A percentile compares a stretch with the other conserved stretches of the same genome.
These are phyloP conservation scores for Syrrhaptes paradoxus DNA, from an alignment of 2,113 vertebrate species.

Conservation along the genomic window DNA sequence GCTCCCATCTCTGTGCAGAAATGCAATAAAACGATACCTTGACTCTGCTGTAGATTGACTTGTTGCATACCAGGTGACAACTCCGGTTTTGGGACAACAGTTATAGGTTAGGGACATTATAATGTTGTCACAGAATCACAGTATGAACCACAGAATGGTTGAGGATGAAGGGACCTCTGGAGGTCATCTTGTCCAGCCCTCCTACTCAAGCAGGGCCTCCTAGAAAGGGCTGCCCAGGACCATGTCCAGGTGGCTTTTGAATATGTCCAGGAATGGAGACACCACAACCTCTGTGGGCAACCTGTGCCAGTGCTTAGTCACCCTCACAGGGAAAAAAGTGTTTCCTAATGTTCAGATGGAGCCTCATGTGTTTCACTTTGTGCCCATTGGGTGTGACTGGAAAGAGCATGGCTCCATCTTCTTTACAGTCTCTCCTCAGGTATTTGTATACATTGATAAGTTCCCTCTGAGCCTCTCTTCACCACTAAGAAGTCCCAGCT, in stretches of 20 bases:
- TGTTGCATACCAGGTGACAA: no score
- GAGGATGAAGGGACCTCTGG: background rate
- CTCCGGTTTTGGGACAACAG: no score
- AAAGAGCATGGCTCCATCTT: background rate
- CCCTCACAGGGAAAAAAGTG: background rate
- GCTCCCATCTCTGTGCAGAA: no score
- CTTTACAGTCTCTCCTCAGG: background rate
- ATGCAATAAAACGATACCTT: no score
- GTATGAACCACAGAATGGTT: background rate
- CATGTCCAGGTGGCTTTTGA: background rate
- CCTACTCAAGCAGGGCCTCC: background rate
- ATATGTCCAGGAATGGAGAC: background rate
- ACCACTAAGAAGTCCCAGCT: background rate
- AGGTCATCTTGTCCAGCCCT: background rate
- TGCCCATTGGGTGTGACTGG: accelerated
- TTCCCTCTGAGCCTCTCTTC: background rate
- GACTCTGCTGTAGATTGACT: no score
- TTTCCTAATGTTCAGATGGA: background rate
- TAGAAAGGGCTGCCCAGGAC: background rate
- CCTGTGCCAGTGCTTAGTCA: background rate
- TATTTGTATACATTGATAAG: background rate
- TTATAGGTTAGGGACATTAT: background rate
- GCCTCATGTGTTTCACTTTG: background rate
- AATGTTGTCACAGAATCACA: background rate
- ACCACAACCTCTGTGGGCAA: background rate